phyloP scores from a whole-genome alignment of 2,888 invertebrate species.

The Sturmia bella region DNA sequence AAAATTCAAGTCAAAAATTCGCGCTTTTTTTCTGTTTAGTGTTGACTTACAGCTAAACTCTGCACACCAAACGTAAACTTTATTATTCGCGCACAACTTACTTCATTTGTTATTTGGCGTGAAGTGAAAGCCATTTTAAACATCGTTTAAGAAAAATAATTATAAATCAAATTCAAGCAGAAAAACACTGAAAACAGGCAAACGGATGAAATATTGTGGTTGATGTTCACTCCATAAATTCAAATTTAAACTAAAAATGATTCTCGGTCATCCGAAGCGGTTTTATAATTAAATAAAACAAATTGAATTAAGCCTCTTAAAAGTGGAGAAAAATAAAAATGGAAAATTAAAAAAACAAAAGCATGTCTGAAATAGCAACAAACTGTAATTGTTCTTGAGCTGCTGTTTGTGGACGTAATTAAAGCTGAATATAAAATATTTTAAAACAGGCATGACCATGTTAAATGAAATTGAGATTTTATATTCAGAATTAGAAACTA shows the following conservation, averaged over 20 bases:
- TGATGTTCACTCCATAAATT: conserved; percentile 31
- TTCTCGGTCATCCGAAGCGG: conserved; percentile 9
- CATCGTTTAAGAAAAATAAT: not conserved
- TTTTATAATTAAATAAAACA: conserved; percentile 38
- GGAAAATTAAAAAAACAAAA: not conserved
- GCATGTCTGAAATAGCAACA: not conserved
- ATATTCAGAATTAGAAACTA: too few relatives aligned
- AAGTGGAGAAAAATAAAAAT: not conserved
- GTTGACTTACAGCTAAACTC: too few relatives aligned
- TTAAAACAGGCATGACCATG: too few relatives aligned
- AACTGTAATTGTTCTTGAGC: conserved; percentile 1
- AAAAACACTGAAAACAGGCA: not conserved
- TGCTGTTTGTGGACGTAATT: not conserved
- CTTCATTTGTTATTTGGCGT: conserved; percentile 36
- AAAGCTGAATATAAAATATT: not conserved
- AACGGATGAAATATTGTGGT: not conserved
- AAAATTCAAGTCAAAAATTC: too few relatives aligned
- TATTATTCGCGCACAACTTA: conserved; percentile 16
- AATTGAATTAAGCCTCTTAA: not conserved
- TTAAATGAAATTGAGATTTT: too few relatives aligned
- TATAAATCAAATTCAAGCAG: too few relatives aligned
- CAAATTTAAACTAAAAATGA: conserved; percentile 46
- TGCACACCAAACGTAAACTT: not conserved
- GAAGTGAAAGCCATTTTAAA: conserved; percentile 37
- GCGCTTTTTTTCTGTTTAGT: too few relatives aligned